Conservation (phyloP, 2,888 invertebrate species). For the Tenthredo distinguenda region DNA sequence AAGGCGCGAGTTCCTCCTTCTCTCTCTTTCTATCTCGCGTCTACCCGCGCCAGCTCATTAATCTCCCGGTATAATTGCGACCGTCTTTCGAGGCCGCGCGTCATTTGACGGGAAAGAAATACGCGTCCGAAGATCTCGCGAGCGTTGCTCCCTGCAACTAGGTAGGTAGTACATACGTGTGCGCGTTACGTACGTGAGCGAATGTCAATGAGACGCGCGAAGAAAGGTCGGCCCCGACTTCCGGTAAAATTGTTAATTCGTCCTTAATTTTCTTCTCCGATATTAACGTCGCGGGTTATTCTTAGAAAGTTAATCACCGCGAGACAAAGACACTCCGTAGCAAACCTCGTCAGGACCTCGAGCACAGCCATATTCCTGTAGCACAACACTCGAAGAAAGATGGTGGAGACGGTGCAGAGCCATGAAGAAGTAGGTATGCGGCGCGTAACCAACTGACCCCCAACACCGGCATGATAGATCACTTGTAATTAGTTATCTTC, state of each 20-base stretch:
- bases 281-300: neutral
- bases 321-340: slow-evolving; percentile 19
- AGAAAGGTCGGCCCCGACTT: neutral
- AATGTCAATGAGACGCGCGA: slow-evolving; percentile 18
- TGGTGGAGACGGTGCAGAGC: slow-evolving; percentile 6
- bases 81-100: slow-evolving; percentile 71
- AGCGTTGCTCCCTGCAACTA: slow-evolving; percentile 14
- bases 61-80: slow-evolving; percentile 74
- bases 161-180: too few relatives aligned
- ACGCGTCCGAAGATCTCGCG: slow-evolving; percentile 7
- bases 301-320: neutral
- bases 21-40: slow-evolving; percentile 9
- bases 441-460: slow-evolving; percentile 52
- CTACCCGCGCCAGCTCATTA: slow-evolving; percentile 69
- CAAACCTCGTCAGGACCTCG: slow-evolving; percentile 57
- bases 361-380: slow-evolving; percentile 53
- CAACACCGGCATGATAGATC: slow-evolving; percentile 51
- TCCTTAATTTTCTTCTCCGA: neutral
- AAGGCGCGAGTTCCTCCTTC: slow-evolving; percentile 36
- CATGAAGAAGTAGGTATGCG: slow-evolving; percentile 14
- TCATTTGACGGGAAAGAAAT: slow-evolving; percentile 44
- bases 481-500: slow-evolving; percentile 53
- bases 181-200: neutral
- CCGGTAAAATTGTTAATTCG: neutral
- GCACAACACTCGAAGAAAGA: neutral